A percentile compares a stretch with the other conserved stretches of the same genome.
These are phyloP conservation scores for Athalia circularis DNA, from an alignment of 2,888 invertebrate genomes.

Conservation along the genomic window DNA sequence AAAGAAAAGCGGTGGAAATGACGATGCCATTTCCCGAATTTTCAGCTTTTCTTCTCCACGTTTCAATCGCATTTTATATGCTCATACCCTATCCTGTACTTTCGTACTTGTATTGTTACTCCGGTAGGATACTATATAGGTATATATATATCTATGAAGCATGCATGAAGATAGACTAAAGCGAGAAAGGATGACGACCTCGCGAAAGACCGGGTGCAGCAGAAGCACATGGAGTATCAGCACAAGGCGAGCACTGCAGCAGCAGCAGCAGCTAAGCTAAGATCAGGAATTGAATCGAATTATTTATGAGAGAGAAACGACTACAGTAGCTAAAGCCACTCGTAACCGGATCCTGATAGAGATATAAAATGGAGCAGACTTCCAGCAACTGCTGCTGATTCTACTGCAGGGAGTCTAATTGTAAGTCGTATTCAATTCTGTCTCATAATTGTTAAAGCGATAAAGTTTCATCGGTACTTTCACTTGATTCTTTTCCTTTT, in stretches of 20 bases:
- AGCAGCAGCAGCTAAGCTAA: background rate
- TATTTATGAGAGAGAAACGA: constrained; percentile 28
- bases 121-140: too few species aligned
- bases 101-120: too few species aligned
- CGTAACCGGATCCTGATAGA: constrained; percentile 63
- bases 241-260: background rate
- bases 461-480: constrained; percentile 65
- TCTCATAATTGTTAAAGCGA: constrained; percentile 70
- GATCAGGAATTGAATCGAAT: constrained; percentile 33
- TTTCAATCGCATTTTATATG: too few species aligned
- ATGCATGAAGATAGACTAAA: too few species aligned
- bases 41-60: too few species aligned
- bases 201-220: background rate
- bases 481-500: constrained; percentile 38
- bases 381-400: constrained; percentile 51
- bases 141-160: too few species aligned
- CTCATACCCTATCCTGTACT: too few species aligned
- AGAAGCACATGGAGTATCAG: too few species aligned
- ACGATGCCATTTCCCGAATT: too few species aligned
- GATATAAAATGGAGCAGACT: constrained; percentile 67
- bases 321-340: background rate
- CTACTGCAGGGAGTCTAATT: constrained; percentile 48
- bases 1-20: too few species aligned
- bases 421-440: constrained; percentile 69
- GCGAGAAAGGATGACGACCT: too few species aligned